These are phyloP conservation scores for Zonotrichia leucophrys DNA, from an alignment of 2,113 vertebrate genomes.

Conservation along the genomic window DNA sequence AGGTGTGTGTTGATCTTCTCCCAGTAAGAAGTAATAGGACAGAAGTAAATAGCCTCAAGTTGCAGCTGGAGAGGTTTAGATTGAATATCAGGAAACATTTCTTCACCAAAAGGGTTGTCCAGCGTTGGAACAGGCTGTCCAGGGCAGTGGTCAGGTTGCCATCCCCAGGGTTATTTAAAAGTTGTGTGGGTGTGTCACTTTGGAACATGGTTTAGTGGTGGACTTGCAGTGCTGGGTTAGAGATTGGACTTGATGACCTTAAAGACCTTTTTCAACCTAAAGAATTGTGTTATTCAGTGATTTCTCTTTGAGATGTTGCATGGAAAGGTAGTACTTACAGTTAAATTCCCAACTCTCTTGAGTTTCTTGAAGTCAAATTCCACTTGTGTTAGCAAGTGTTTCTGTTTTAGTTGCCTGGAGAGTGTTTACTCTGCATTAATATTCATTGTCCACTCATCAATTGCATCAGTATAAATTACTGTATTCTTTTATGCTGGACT, in stretches of 20 bases:
- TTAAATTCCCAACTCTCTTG: background rate
- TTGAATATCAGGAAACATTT: background rate
- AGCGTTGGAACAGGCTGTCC: background rate
- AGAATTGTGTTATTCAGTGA: background rate
- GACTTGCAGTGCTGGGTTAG: background rate
- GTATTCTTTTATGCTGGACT: background rate
- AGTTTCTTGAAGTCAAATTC: background rate
- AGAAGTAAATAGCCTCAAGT: background rate
- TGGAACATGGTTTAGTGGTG: background rate
- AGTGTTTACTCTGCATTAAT: background rate
- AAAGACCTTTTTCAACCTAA: background rate
- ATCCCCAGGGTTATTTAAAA: background rate
- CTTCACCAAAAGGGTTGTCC: background rate
- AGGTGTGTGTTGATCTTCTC: background rate
- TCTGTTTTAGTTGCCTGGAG: background rate
- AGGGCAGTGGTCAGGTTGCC: background rate
- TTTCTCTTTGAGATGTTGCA: background rate
- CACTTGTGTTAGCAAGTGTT: background rate
- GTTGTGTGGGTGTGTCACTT: background rate
- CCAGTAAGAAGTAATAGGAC: background rate
- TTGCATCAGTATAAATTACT: background rate
- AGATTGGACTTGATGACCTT: background rate
- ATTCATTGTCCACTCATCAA: background rate
- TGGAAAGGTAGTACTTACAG: background rate
- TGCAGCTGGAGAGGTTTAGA: background rate